Conservation (phyloP, 2,888 invertebrate genomes). For the Nomada goodeniana region DNA sequence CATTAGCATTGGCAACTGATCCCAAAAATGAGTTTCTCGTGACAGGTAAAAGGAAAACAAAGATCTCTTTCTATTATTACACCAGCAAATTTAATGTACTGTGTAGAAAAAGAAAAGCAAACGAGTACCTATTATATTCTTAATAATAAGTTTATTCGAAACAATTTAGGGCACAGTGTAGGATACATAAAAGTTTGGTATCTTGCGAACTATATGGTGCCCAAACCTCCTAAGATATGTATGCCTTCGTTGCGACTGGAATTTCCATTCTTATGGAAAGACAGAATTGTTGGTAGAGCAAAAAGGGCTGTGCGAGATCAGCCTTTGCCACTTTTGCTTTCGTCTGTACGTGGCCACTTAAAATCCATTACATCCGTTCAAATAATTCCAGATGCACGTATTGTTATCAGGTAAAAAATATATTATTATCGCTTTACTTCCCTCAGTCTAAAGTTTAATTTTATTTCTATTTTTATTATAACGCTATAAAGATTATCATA, state of each 20-base stretch:
- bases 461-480: neutral
- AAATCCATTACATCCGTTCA: slow-evolving; percentile 88
- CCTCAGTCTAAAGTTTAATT: neutral
- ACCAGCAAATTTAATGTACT: neutral
- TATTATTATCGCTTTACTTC: neutral
- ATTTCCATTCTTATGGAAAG: slow-evolving; percentile 91
- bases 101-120: neutral
- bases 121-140: neutral
- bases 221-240: slow-evolving; percentile 84
- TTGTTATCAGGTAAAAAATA: slow-evolving; percentile 88
- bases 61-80: neutral
- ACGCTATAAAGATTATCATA: neutral
- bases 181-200: slow-evolving; percentile 94
- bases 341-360: slow-evolving; percentile 90
- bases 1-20: slow-evolving; percentile 90
- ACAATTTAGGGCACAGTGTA: slow-evolving; percentile 85
- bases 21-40: slow-evolving; percentile 89
- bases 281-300: slow-evolving; percentile 89
- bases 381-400: slow-evolving; percentile 88
- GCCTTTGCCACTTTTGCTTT: slow-evolving; percentile 88
- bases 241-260: slow-evolving; percentile 88
- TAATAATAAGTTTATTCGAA: neutral
- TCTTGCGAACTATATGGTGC: slow-evolving; percentile 88
- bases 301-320: slow-evolving; percentile 88
- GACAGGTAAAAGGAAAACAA: slow-evolving; percentile 85